A percentile compares a stretch with the other conserved stretches of the same genome.
Conservation (phyloP, 2,113 vertebrate genomes). For the Haemorhous mexicanus region DNA sequence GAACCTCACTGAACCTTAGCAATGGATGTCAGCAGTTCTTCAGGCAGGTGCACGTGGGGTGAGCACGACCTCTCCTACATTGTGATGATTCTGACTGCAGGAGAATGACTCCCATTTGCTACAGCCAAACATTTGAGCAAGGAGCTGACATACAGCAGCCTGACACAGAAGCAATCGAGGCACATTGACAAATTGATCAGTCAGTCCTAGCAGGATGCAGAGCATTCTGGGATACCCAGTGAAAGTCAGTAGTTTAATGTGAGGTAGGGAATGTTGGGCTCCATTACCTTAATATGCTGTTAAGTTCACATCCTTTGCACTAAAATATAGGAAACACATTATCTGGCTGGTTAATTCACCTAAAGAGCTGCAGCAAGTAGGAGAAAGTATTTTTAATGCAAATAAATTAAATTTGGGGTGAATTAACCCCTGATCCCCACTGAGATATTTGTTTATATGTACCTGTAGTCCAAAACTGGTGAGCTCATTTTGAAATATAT, state of each 20-base stretch:
- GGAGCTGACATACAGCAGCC: neutral
- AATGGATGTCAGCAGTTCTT: neutral
- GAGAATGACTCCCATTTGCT: neutral
- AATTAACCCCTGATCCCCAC: neutral
- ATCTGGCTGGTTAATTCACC: conserved; percentile 37
- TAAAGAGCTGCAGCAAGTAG: conserved; percentile 11
- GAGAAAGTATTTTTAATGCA: neutral
- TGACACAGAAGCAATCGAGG: neutral
- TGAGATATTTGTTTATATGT: neutral
- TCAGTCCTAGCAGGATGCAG: neutral
- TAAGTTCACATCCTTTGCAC: conserved; percentile 10
- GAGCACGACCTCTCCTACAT: neutral
- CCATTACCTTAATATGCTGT: conserved; percentile 51
- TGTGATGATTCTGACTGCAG: neutral
- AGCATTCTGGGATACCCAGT: neutral
- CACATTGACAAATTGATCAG: neutral
- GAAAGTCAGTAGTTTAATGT: neutral
- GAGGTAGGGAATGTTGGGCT: neutral
- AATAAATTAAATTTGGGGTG: neutral
- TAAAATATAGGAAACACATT: conserved; percentile 42
- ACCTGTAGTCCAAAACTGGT: neutral
- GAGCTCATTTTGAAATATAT: conserved; percentile 35
- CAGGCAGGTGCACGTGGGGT: neutral
- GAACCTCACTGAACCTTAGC: neutral
- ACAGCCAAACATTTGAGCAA: neutral